Base-by-base conservation (phyloP, 2,888 invertebrate genomes). In the Agrotis segetum region DNA sequence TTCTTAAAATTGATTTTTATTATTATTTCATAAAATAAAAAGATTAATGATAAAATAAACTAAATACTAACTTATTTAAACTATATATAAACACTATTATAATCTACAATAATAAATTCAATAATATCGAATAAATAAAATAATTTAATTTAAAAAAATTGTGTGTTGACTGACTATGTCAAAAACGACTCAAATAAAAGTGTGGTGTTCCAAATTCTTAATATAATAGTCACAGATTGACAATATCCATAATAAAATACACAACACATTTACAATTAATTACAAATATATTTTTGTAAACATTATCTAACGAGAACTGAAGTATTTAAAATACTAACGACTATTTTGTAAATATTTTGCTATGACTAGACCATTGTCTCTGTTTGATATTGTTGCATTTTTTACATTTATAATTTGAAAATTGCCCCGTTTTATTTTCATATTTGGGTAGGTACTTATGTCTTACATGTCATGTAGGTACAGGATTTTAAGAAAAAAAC, bases 191-290 rank as follows among this genome's bases (percentile, higher is more conserved):
- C 9, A 40, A 40, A 40, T 40, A 40, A 40, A 9, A 11, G 40
- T 9, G 40, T 11, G 40, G 11, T 40, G 9, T 40, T 11, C 11
- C 2, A 40, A 40, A 40, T 11, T 1, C 40, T 40, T 62, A 0
- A 49, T 40, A 40, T 16, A 34, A 46, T 17, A 21, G 67, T 75
- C 81, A 80, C 79, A 77, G 76, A 67, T 75, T 81, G 67, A 53
- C 0, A 64, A 72, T 66, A 72, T 70, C 29, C 56, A 14, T 75
- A 71, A 34, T 67, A 47, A 66, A 72, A 73, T 75, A 73, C 59
- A 69, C 66, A 80, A 83, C 73, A 16, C 47, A 82, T 73, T 68
- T 61, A 80, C 46, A 77, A 82, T 44, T 46, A 56, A 83, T 76
- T 47, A 64, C 44, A 70, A 70, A 53, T 72, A 62, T 71, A 58